Evolutionary conservation across 2,888 invertebrate species (phyloP), one percentile per base, ranked within the genome.

Genomic region (Caenorhabditis sinica): DNA sequence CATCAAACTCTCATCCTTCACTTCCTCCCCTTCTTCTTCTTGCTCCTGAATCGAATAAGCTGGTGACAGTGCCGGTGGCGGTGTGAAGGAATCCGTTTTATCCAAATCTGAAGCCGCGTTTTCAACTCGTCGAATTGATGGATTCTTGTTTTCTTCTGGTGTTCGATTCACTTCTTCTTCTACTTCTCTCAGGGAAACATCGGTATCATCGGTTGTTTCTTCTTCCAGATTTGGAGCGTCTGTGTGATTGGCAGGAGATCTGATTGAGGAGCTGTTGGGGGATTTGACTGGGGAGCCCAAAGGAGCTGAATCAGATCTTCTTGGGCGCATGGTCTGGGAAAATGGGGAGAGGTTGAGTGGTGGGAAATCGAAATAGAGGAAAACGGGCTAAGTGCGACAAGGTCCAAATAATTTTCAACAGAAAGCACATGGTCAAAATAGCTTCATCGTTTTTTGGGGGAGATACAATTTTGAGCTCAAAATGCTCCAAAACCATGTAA

Each of bases 21-120:
- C n/a, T 51, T 36, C 20, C 20, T n/a, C 11, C 9, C 43, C 36
- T 28, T 20, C 43, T 17, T 66, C 66, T 53, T 56, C 33, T 30
- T 72, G 45, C n/a, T 40, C 49, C 20, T 69, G 77, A 71, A 79
- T n/a, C 8, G 80, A 80, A 43, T 80, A 33, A 15, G 80, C 80
- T 11, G 80, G 80, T 9, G 80, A 80, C 6, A 80, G 60, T 3
- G 80, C 72, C 8, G 80, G 80, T 13, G 72, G 72, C 8, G 80
- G 72, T 3, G 58, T 49, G 72, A 80, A 80, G 5, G 76, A 76
- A 20, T 4, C 8, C 1, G 53, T 17, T 25, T 43, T 51, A 36
- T 33, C 56, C 15, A 23, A 15, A n/a, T 13, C 53, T 15, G 43
- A 9, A 3, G 49, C 17, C 36, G 9, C 13, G 13, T 58, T 69